Base-by-base conservation (phyloP, 2,888 invertebrate genomes). In the Pomacea canaliculata region DNA sequence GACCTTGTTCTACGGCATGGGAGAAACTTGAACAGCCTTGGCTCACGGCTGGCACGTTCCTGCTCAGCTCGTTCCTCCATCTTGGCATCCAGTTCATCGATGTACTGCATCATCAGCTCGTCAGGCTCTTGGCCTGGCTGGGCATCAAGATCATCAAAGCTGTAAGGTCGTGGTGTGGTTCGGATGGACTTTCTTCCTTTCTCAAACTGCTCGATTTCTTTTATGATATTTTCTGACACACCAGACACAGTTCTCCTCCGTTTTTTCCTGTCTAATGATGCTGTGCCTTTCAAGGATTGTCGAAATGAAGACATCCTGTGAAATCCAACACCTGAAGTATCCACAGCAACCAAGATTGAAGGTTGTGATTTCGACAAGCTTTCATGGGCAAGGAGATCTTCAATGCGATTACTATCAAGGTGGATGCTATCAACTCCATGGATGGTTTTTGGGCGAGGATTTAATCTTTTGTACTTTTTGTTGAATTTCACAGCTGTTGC, bases 271-370 rank as follows among this genome's bases (percentile, higher is more conserved):
- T 76, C 76, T 49, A 77, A 70, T 2, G 65, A 68, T 3, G 65
- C 66, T 12, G 73, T 65, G 46, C 80, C 77, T 23, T 84, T 82
- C 48, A 97, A 93, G 65, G 97, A 97, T 89, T 95, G 94, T 82
- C 97, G 93, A 81, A 96, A 94, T 86, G 93, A 94, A 87, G 96
- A 95, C 96, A 97, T 96, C 84, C 97, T 93, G 89, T 95, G 94
- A 93, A 97, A 97, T 90, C 95, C 94, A 87, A 94, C 93, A 73
- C 97, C 97, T 80, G 96, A 95, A 75, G 96, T 94, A 92, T 98
- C 97, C 86, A 98, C 96, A 79, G 95, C 94, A 80, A 98, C 95
- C 82, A 97, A 92, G 93, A 96, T 95, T 82, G 96, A 95, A 75
- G 96, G 95, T 70, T 83, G 84, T 12, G 85, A 83, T 62, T 80